These are phyloP conservation scores for Nyctereutes procyonoides DNA, from an alignment of 2,113 vertebrate genomes.

Conservation along the genomic window DNA sequence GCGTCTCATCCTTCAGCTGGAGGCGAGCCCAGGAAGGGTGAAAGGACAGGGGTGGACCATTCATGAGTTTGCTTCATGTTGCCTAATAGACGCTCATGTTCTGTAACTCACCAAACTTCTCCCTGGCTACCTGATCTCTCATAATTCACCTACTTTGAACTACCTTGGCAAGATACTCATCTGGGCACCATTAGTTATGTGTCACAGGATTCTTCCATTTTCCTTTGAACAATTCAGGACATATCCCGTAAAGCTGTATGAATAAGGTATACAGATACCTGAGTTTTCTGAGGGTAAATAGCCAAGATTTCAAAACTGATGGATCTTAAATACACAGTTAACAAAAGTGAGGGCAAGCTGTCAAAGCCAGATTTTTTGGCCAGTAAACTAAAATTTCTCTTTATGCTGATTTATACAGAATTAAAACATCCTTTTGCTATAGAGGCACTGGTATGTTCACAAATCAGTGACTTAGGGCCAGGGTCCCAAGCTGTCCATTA, in stretches of 20 bases:
- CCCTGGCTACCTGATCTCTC: not conserved
- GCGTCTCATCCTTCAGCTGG: not conserved
- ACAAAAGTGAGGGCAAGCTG: not conserved
- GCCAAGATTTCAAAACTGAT: not conserved
- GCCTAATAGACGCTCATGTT: not conserved
- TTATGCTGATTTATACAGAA: not conserved
- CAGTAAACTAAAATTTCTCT: not conserved
- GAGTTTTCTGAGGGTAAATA: not conserved
- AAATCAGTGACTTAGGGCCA: not conserved
- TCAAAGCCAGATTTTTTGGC: not conserved
- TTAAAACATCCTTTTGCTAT: not conserved
- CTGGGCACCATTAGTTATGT: not conserved
- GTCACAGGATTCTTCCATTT: not conserved
- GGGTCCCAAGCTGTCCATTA: not conserved
- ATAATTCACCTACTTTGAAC: no score
- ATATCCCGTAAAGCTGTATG: not conserved
- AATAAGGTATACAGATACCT: not conserved
- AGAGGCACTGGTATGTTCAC: not conserved
- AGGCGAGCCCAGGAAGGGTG: not conserved
- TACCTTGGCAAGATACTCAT: not conserved
- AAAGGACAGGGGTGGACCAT: accelerated
- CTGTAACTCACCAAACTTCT: not conserved
- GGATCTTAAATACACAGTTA: not conserved
- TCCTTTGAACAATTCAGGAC: not conserved
- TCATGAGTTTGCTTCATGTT: not conserved